Conservation (phyloP, 2,113 vertebrate genomes). For the Gambusia affinis region DNA sequence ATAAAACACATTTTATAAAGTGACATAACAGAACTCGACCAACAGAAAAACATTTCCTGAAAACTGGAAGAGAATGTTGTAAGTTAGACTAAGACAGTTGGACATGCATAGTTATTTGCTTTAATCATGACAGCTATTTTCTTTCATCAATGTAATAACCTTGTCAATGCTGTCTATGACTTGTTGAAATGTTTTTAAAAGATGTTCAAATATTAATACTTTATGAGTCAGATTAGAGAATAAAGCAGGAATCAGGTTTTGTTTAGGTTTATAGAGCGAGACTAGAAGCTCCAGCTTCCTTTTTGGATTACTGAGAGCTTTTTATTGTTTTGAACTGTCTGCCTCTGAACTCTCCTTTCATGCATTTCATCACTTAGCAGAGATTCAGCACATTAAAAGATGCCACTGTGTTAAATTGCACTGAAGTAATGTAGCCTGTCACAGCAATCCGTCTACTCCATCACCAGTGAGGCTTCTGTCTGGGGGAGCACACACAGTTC, state of each 20-base stretch:
- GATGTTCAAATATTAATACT: neutral
- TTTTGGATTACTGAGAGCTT: constrained; percentile 49
- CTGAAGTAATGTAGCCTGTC: constrained; percentile 26
- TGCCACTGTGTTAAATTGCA: constrained; percentile 28
- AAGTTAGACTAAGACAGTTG: too few relatives aligned
- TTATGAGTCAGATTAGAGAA: neutral
- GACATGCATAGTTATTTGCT: neutral
- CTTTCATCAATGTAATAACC: neutral
- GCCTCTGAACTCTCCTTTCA: constrained; percentile 41
- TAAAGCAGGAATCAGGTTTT: constrained; percentile 8
- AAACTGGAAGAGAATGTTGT: too few relatives aligned
- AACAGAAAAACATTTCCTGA: too few relatives aligned
- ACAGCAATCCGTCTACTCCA: constrained; percentile 11
- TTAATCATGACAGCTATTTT: neutral
- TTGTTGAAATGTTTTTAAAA: neutral
- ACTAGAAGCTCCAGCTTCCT: constrained; percentile 25
- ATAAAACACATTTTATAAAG: too few relatives aligned
- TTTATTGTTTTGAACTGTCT: constrained; percentile 46
- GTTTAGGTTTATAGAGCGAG: neutral
- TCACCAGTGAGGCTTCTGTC: constrained; percentile 12
- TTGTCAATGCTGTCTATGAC: neutral
- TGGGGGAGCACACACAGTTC: constrained; percentile 3
- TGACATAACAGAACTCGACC: too few relatives aligned
- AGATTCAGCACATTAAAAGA: constrained; percentile 30
- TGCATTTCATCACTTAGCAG: constrained; percentile 48